Conservation (phyloP, 2,888 invertebrate species). For the Eurytoma adleriae region DNA sequence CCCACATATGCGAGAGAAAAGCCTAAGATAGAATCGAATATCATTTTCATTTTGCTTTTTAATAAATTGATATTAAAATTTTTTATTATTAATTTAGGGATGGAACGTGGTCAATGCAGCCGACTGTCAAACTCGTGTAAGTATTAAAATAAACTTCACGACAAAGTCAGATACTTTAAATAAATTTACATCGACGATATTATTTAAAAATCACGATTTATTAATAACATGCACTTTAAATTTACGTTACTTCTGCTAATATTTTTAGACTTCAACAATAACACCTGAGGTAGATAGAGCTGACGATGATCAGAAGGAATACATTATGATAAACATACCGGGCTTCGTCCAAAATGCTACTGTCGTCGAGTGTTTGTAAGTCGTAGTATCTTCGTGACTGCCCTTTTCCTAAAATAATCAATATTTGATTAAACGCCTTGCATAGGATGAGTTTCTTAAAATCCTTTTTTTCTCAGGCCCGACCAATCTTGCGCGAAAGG, state of each 20-base stretch:
- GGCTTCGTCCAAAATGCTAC: conserved; percentile 45
- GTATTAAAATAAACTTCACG: not conserved
- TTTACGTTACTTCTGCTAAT: too few relatives aligned
- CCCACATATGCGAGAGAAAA: too few relatives aligned
- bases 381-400: not conserved
- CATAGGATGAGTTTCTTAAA: not conserved
- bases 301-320: conserved; percentile 25
- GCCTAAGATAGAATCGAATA: too few relatives aligned
- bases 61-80: too few relatives aligned
- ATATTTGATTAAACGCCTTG: not conserved
- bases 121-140: conserved; percentile 21
- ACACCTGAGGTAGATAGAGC: too few relatives aligned
- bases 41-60: too few relatives aligned
- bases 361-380: conserved; percentile 40
- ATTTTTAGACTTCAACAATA: too few relatives aligned
- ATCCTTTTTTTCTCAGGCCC: conserved; percentile 25
- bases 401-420: not conserved
- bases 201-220: too few relatives aligned
- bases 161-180: too few relatives aligned
- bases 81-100: too few relatives aligned
- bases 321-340: conserved; percentile 42
- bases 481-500: conserved; percentile 37
- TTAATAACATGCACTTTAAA: too few relatives aligned
- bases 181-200: too few relatives aligned
- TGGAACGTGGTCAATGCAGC: not conserved